A percentile compares a stretch with the other conserved stretches of the same genome.
phyloP scores from a whole-genome alignment of 2,797 vertebrate genomes.

The Novumbra hubbsi region DNA sequence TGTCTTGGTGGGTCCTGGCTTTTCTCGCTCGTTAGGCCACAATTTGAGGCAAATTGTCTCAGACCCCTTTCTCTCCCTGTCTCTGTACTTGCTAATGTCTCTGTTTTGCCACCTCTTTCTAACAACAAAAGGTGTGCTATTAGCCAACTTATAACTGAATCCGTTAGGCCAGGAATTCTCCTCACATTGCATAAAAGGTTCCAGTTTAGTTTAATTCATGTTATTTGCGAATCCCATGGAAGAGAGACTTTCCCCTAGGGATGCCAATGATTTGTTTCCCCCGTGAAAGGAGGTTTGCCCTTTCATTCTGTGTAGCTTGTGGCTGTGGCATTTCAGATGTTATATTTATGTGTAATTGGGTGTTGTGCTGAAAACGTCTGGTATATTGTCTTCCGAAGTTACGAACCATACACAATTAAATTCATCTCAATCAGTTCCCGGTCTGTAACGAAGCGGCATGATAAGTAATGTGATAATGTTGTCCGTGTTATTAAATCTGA shows the following conservation, averaged over 20 bases:
- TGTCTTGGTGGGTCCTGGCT: slow-evolving; percentile 34
- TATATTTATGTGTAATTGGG: slow-evolving; percentile 11
- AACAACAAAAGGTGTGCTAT: slow-evolving; percentile 54
- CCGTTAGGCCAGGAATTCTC: slow-evolving; percentile 24
- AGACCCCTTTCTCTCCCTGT: slow-evolving; percentile 4
- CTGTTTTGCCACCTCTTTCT: neutral
- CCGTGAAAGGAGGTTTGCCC: neutral
- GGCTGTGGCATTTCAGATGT: slow-evolving; percentile 17
- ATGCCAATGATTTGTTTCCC: neutral
- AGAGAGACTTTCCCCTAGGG: slow-evolving; percentile 16
- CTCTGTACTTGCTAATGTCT: too few relatives aligned
- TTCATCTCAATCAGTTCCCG: neutral
- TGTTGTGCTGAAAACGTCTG: slow-evolving; percentile 13
- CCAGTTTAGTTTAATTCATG: slow-evolving; percentile 44
- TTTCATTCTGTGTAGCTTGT: neutral
- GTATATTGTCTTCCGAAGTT: slow-evolving; percentile 21
- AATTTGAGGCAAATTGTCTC: slow-evolving; percentile 60
- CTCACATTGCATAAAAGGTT: slow-evolving; percentile 49
- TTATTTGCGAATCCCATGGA: slow-evolving; percentile 21
- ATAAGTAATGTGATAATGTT: neutral
- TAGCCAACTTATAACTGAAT: slow-evolving; percentile 35
- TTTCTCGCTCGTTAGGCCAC: slow-evolving; percentile 52
- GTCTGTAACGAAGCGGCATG: neutral
- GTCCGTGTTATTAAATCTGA: slow-evolving; percentile 9
- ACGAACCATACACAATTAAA: neutral